Conservation (phyloP, 2,888 invertebrate genomes). For the Dascillus cervinus region DNA sequence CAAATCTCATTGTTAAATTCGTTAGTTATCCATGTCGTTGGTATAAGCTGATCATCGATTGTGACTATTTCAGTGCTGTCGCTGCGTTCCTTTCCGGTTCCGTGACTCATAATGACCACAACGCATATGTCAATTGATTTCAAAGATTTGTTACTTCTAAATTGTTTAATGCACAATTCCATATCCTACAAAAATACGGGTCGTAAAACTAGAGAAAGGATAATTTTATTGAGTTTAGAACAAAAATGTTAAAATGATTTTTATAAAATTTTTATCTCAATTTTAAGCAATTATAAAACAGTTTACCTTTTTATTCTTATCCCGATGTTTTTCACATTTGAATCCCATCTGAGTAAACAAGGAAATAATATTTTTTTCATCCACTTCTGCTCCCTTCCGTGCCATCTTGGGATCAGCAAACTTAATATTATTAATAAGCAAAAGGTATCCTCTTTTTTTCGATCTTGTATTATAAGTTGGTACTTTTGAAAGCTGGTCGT, state of each 20-base stretch:
- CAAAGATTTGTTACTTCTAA: constrained; percentile 40
- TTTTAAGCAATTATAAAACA: no score
- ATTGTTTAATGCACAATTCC: constrained; percentile 37
- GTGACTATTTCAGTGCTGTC: constrained; percentile 54
- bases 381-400: constrained; percentile 53
- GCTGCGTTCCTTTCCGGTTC: constrained; percentile 42
- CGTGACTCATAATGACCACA: constrained; percentile 61
- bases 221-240: background rate
- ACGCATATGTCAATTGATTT: constrained; percentile 52
- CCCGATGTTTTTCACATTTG: constrained; percentile 38
- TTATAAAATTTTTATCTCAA: no score
- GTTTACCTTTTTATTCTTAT: no score
- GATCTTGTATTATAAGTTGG: constrained; percentile 30
- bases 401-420: constrained; percentile 24
- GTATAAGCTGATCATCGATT: constrained; percentile 47
- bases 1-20: constrained; percentile 52
- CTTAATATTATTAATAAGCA: constrained; percentile 37
- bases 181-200: constrained; percentile 29
- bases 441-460: constrained; percentile 27
- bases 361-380: constrained; percentile 49
- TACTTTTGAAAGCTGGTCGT: constrained; percentile 15
- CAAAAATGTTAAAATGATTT: background rate
- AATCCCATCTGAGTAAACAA: constrained; percentile 57
- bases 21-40: constrained; percentile 49
- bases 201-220: background rate